Conservation (phyloP, 2,113 vertebrate genomes). For the Galemys pyrenaicus region DNA sequence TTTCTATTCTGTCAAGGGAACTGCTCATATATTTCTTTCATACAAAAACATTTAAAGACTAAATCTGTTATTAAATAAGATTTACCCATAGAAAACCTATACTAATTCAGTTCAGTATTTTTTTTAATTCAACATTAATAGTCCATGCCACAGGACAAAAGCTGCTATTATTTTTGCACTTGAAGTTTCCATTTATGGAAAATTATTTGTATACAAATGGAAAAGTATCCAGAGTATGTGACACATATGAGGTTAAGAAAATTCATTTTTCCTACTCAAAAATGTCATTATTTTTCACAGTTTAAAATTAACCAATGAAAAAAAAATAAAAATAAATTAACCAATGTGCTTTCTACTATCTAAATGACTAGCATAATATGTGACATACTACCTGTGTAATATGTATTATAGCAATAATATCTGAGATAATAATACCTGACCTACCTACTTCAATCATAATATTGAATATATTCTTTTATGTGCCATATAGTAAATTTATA, state of each 20-base stretch:
- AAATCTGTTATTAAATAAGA: not conserved
- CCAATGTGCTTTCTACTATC: not conserved
- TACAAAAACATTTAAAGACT: not conserved
- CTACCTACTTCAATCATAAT: not conserved
- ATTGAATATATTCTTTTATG: not conserved
- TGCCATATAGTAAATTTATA: not conserved
- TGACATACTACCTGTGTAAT: no score
- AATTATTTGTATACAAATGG: not conserved
- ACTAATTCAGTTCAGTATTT: conserved; percentile 5
- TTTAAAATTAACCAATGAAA: conserved; percentile 27
- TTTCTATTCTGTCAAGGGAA: not conserved
- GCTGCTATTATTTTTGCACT: not conserved
- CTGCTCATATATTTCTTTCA: not conserved
- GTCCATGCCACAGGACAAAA: not conserved
- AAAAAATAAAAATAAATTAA: no score
- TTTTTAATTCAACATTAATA: conserved; percentile 51
- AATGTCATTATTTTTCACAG: not conserved
- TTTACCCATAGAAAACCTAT: not conserved
- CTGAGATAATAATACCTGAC: not conserved
- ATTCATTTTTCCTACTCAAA: not conserved
- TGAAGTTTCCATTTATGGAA: conserved; percentile 31
- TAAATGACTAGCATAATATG: not conserved
- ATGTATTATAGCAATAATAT: not conserved
- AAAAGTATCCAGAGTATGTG: not conserved
- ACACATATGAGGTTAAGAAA: conserved; percentile 5